Evolutionary conservation across 2,888 invertebrate genomes (phyloP).

Genomic region (Pammene fasciana): DNA sequence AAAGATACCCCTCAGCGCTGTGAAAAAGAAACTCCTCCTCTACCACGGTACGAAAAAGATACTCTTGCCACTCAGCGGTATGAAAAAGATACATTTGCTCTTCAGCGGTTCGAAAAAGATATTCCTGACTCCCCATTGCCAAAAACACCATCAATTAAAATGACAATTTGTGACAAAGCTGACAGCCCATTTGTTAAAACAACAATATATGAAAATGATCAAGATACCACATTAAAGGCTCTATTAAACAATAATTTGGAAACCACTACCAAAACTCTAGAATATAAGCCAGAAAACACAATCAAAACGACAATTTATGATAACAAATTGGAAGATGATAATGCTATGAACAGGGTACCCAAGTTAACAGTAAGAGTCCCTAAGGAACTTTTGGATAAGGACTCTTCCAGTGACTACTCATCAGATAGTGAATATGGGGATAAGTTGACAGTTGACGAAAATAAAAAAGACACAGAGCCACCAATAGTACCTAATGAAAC

Average conservation of each 20-base stretch:
- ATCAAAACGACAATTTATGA: slow-evolving; percentile 79
- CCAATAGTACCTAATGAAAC: slow-evolving; percentile 46
- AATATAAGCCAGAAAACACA: slow-evolving; percentile 67
- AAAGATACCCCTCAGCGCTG: slow-evolving; percentile 67
- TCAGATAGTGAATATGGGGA: slow-evolving; percentile 85
- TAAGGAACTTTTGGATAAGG: slow-evolving; percentile 82
- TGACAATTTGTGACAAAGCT: slow-evolving; percentile 80
- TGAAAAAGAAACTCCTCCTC: slow-evolving; percentile 59
- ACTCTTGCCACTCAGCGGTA: slow-evolving; percentile 68
- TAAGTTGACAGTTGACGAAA: slow-evolving; percentile 84
- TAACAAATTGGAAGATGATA: slow-evolving; percentile 73
- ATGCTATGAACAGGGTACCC: slow-evolving; percentile 84
- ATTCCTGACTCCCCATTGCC: slow-evolving; percentile 51
- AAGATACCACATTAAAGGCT: slow-evolving; percentile 69
- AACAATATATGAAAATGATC: slow-evolving; percentile 72
- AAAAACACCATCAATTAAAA: slow-evolving; percentile 74
- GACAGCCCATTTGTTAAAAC: slow-evolving; percentile 78
- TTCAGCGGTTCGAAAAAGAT: background rate
- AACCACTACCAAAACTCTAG: slow-evolving; percentile 55
- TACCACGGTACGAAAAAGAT: background rate
- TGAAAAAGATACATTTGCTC: slow-evolving; percentile 59
- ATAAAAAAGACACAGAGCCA: slow-evolving; percentile 58
- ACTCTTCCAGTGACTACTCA: slow-evolving; percentile 80
- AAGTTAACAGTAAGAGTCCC: slow-evolving; percentile 87
- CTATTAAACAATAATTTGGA: slow-evolving; percentile 74